These are phyloP conservation scores for Neocrepidodera transversa DNA, from an alignment of 2,888 invertebrate species.

Conservation along the genomic window DNA sequence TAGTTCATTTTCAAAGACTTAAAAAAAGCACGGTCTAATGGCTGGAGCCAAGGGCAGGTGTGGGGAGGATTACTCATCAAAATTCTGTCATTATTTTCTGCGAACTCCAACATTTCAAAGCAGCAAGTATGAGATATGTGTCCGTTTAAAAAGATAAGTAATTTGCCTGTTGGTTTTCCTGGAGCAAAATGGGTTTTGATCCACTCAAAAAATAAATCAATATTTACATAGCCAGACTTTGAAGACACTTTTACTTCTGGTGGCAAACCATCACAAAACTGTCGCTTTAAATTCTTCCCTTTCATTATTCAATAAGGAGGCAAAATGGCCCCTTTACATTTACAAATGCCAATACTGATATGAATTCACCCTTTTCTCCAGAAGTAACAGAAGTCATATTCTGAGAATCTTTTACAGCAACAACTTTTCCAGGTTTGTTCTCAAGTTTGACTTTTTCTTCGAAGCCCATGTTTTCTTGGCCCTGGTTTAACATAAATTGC, in stretches of 20 bases:
- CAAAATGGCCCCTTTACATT: not conserved
- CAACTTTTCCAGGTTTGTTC: not conserved
- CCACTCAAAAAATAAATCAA: conserved; percentile 15
- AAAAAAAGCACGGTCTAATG: conserved; percentile 18
- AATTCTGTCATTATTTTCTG: not conserved
- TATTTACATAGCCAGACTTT: conserved; percentile 6
- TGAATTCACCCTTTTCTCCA: too few species aligned
- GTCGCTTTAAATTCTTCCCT: not conserved
- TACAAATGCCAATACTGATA: not conserved
- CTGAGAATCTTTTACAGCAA: not conserved
- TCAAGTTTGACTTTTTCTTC: too few species aligned
- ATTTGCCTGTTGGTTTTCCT: not conserved
- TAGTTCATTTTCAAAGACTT: conserved; percentile 18
- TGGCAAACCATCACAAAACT: not conserved
- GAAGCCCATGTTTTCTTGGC: too few species aligned
- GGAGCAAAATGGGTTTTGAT: conserved; percentile 2
- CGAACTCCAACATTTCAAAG: conserved; percentile 4
- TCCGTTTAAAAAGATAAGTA: not conserved
- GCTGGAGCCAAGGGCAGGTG: conserved; percentile 11
- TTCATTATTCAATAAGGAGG: not conserved
- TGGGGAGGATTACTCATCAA: conserved; percentile 6
- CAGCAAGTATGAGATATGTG: conserved; percentile 1
- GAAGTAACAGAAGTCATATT: too few species aligned
- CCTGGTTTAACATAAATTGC: too few species aligned
- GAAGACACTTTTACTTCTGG: not conserved